Base-by-base conservation (phyloP, 2,797 vertebrate species). In the Aythya fuligula region DNA sequence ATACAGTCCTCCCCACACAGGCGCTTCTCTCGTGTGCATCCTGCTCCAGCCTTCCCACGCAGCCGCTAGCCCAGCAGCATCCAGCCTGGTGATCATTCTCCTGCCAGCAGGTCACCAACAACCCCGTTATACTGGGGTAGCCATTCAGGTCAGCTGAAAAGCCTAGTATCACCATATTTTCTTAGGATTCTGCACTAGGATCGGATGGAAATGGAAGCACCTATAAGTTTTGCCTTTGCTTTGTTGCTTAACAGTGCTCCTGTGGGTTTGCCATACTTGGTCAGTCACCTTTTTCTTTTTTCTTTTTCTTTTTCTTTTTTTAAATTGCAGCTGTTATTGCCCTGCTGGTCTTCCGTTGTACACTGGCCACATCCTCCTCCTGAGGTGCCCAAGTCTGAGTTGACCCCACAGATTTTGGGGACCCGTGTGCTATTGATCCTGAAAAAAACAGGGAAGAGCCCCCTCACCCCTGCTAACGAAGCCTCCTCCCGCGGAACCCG, bases 381-480 rank as follows among this genome's bases (percentile, higher is more conserved):
- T 13, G 10, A 15, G 9, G 32, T 10, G 8, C 56, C 6, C 25
- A 25, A 47, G 18, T 54, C 53, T 72, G 41, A 38, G 62, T 73
- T 32, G 41, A 39, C 62, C 38, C 43, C 24, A 38, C 14, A 5
- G 28, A 10, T 9, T 54, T 58, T 65, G 67, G 38, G 27, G 91
- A 56, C 17, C 4, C 13, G 34, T 32, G 9, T 11, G 1, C 0
- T 5, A 11, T 11, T n/a, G 72, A 13, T 70, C 47, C n/a, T 32
- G 28, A 20, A n/a, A 0, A 0, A 64, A 45, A 21, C 45, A 47
- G 45, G 45, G 45, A 47, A 21, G 45, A 47, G 45, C 21, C 47
- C 47, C 43, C 43, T 45, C 43, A 19, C 4, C 18, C 43, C 43
- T 19, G 10, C 19, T 85, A 18, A 6, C 1, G 8, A 51, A 72